phyloP scores from a whole-genome alignment of 1,140 invertebrate species.

The Chrysopa pallens region DNA sequence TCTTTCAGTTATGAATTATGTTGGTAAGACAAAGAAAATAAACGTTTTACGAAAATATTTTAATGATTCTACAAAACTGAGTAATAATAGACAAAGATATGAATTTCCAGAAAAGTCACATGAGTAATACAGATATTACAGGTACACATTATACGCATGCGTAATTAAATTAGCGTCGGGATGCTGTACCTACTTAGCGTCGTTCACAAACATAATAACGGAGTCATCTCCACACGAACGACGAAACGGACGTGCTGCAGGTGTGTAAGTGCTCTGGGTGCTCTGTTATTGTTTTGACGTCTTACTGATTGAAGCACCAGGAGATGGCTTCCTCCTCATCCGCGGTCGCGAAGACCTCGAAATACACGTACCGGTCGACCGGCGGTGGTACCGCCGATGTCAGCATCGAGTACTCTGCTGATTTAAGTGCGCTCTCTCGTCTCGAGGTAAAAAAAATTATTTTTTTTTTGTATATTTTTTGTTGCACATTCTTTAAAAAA shows the following conservation, averaged over 20 bases:
- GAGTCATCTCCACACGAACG: neutral
- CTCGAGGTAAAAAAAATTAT: constrained; percentile 53
- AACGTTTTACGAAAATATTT: too few species aligned
- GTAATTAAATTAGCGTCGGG: constrained; percentile 7
- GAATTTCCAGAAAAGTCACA: neutral
- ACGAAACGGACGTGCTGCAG: constrained; percentile 3
- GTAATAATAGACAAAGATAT: too few species aligned
- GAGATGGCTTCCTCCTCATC: constrained; percentile 36
- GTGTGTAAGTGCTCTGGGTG: constrained; percentile 4
- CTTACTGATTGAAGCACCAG: neutral
- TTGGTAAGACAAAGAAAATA: too few species aligned
- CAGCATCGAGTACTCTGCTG: constrained; percentile 83
- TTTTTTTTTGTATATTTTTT: too few species aligned
- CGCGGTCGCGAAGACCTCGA: constrained; percentile 65
- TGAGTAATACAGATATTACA: neutral
- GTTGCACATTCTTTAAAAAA: too few species aligned
- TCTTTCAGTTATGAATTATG: too few species aligned
- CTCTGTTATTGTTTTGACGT: neutral
- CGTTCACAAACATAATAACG: neutral
- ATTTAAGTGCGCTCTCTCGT: constrained; percentile 77
- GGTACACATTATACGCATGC: constrained; percentile 2
- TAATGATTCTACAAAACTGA: too few species aligned
- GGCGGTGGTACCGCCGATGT: constrained; percentile 68
- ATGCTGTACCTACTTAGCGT: too few species aligned
- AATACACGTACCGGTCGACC: constrained; percentile 73